These are phyloP conservation scores for Junco hyemalis DNA, from an alignment of 2,113 vertebrate genomes.

Conservation along the genomic window DNA sequence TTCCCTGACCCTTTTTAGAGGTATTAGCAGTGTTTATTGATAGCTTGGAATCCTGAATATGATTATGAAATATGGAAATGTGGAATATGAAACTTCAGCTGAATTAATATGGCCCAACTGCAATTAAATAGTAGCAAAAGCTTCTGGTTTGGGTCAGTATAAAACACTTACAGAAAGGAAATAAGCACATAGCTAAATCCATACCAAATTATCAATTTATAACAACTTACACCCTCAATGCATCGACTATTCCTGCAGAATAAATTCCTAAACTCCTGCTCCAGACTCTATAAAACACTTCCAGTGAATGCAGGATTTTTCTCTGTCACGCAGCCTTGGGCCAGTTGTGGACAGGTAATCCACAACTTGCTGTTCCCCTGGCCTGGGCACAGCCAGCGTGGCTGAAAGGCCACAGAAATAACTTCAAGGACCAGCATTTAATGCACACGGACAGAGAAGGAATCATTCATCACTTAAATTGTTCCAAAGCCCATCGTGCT, in stretches of 20 bases:
- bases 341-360: background rate
- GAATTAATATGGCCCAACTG: background rate
- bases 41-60: background rate
- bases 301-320: background rate
- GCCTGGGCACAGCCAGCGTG: fast-evolving
- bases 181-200: background rate
- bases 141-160: background rate
- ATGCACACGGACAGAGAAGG: background rate
- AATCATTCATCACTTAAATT: background rate
- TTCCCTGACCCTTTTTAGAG: background rate
- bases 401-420: background rate
- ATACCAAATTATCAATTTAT: background rate
- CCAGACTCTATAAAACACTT: background rate
- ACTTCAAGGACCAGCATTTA: background rate
- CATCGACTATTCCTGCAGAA: background rate
- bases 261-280: background rate
- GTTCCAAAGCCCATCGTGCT: background rate
- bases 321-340: background rate
- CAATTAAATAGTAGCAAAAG: background rate
- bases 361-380: background rate
- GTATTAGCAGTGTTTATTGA: background rate
- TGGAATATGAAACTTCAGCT: background rate
- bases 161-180: background rate
- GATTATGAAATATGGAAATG: background rate
- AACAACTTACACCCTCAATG: background rate